phyloP scores from a whole-genome alignment of 2,797 vertebrate species.

The Muscicapa striata region DNA sequence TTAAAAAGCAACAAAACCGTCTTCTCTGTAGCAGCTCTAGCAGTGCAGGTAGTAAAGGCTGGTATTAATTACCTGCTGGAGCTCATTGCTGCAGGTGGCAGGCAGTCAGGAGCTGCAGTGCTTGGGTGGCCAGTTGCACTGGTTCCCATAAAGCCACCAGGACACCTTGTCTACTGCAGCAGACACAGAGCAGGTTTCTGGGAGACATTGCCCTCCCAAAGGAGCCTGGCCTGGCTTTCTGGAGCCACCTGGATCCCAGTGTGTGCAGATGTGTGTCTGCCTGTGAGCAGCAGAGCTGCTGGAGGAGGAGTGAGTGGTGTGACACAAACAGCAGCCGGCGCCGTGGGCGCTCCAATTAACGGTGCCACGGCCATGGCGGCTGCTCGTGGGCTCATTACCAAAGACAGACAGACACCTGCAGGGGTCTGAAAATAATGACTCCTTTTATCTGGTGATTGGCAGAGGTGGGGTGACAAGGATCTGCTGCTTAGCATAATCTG shows the following conservation, averaged over 20 bases:
- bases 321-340: slow-evolving; percentile 50
- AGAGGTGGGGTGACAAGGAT: slow-evolving; percentile 41
- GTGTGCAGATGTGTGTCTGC: background rate
- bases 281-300: background rate
- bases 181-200: background rate
- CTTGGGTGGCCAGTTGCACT: slow-evolving; percentile 9
- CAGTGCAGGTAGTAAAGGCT: slow-evolving; percentile 41
- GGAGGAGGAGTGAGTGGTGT: background rate
- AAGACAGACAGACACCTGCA: slow-evolving; percentile 69
- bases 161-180: background rate
- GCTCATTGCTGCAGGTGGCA: slow-evolving; percentile 58
- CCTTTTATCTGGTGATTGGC: slow-evolving; percentile 67
- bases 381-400: slow-evolving; percentile 57
- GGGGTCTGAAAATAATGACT: slow-evolving; percentile 70
- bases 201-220: background rate
- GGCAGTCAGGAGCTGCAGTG: background rate
- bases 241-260: slow-evolving; percentile 25
- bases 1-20: background rate
- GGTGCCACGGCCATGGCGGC: background rate
- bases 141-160: slow-evolving; percentile 1
- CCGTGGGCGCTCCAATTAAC: slow-evolving; percentile 70
- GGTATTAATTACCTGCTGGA: slow-evolving; percentile 50
- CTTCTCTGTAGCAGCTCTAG: background rate
- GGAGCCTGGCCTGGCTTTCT: background rate
- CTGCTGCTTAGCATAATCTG: slow-evolving; percentile 55